Evolutionary conservation across 2,797 vertebrate species (phyloP).

Genomic region (Orientallactaga sibirica): DNA sequence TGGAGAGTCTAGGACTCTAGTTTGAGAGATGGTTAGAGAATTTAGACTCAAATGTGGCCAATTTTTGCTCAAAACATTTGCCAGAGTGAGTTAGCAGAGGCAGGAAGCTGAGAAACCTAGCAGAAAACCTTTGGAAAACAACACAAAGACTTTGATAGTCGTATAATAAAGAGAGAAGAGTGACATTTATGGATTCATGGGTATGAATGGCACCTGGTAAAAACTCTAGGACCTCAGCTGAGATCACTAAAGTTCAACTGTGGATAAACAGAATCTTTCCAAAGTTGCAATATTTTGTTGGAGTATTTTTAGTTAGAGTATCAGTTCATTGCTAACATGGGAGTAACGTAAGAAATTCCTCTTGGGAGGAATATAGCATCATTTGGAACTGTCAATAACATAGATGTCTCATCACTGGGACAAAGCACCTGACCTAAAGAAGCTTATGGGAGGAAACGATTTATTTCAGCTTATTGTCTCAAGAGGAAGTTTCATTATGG

Average conservation of each 20-base stretch:
- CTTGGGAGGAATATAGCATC: neutral
- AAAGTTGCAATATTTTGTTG: neutral
- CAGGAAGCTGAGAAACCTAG: neutral
- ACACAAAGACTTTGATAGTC: neutral
- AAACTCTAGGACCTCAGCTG: neutral
- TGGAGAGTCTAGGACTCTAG: neutral
- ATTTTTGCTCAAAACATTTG: constrained; percentile 31
- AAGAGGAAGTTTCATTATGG: no score
- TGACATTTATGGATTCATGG: neutral
- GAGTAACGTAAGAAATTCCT: neutral
- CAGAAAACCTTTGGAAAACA: constrained; percentile 39
- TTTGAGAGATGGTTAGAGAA: neutral
- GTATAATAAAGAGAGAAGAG: neutral
- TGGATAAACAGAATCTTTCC: neutral
- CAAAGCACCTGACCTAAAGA: no score
- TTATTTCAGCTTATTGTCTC: no score
- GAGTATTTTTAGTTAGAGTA: neutral
- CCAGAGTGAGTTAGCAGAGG: neutral
- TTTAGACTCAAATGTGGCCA: neutral
- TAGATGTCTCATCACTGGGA: no score
- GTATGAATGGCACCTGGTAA: neutral
- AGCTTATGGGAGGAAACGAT: no score
- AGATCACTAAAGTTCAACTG: neutral
- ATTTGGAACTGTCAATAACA: neutral
- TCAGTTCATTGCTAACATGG: neutral